Percentiles rank a stretch among this genome's conserved stretches.
These are phyloP conservation scores for Lagothrix lagotricha DNA, from an alignment of 2,797 vertebrate species.

Conservation along the genomic window DNA sequence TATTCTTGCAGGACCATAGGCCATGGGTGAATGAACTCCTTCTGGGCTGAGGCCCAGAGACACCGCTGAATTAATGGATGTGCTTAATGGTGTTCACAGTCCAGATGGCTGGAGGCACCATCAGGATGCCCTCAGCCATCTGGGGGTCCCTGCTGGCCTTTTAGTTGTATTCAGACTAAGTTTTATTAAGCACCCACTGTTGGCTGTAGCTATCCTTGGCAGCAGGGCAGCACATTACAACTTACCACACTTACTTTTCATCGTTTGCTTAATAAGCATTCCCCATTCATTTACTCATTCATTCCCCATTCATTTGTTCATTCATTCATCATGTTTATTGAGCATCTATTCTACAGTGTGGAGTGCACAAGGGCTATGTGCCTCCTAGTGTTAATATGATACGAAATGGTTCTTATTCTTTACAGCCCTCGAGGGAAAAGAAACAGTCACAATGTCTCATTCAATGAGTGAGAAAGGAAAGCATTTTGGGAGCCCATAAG, in stretches of 20 bases:
- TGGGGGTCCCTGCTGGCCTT: neutral
- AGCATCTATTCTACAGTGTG: neutral
- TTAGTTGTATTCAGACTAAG: neutral
- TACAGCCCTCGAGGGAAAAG: neutral
- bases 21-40: neutral
- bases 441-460: neutral
- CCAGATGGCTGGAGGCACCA: neutral
- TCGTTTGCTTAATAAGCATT: neutral
- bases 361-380: neutral
- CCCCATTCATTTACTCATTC: neutral
- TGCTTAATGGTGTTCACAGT: neutral
- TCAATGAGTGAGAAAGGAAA: neutral
- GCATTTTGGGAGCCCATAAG: neutral
- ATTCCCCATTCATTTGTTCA: neutral
- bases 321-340: neutral
- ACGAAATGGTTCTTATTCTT: neutral
- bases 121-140: neutral
- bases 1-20: neutral
- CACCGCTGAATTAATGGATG: neutral
- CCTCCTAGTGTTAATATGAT: neutral
- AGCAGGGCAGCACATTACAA: neutral
- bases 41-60: neutral
- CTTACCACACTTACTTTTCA: neutral
- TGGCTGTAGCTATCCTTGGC: neutral
- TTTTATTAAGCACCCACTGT: neutral